A percentile compares a stretch with the other conserved stretches of the same genome.
These are phyloP conservation scores for Heloderma charlesbogerti DNA, from an alignment of 2,113 vertebrate species.

Conservation along the genomic window DNA sequence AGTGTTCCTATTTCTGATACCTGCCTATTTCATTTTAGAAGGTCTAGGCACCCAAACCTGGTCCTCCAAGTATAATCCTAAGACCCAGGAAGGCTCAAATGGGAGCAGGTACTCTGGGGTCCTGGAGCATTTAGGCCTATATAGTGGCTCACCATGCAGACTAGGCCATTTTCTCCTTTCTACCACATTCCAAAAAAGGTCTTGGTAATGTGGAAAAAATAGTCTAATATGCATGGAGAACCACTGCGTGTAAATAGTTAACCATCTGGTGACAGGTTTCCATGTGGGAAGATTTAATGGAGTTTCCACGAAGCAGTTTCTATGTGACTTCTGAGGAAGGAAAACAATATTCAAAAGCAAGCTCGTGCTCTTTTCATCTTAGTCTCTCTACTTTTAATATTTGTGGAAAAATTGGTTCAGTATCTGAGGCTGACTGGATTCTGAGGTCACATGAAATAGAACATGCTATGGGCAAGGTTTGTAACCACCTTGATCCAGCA, in stretches of 20 bases:
- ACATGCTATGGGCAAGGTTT: not conserved
- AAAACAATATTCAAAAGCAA: not conserved
- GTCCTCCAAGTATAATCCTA: not conserved
- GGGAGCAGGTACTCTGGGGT: not conserved
- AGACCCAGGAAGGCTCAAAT: not conserved
- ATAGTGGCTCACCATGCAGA: not conserved
- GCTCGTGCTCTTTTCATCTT: not conserved
- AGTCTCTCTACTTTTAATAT: not conserved
- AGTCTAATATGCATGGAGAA: no score
- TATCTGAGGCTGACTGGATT: not conserved
- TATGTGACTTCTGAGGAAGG: not conserved
- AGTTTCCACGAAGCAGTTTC: not conserved
- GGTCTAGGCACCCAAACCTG: no score
- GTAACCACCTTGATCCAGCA: not conserved
- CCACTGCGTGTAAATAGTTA: not conserved
- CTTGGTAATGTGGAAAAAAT: not conserved
- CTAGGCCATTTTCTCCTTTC: not conserved
- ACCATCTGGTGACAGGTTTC: not conserved
- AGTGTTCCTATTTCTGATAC: not conserved
- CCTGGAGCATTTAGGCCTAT: not conserved
- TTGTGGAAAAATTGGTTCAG: not conserved
- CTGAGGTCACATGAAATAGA: not conserved
- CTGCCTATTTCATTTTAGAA: not conserved
- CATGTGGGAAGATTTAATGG: not conserved
- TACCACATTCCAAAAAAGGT: not conserved